Evolutionary conservation across 2,797 vertebrate genomes (phyloP), one percentile per base, ranked within the genome.

Genomic region (Siniperca obscura): DNA sequence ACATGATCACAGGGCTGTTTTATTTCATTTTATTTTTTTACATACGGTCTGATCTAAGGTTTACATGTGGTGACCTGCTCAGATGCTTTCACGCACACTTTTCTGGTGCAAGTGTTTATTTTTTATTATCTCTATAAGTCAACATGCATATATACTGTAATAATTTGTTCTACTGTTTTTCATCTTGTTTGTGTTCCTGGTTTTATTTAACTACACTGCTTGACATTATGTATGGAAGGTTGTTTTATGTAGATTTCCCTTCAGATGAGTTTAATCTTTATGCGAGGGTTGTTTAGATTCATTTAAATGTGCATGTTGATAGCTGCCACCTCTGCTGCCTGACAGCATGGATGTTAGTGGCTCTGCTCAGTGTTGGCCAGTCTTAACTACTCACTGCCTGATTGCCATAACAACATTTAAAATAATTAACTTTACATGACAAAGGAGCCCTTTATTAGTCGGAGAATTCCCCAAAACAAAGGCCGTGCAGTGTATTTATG

Each of bases 141-240:
- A 77, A 83, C 69, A 87, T 91, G 84, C 79, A 80, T 85, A 87
- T 89, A 76, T 76, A 79, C 74, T 89, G 89, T 86, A 86, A 83
- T 90, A 90, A 92, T 93, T 83, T 89, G 85, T 84, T 80, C 74
- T 90, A 66, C 84, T 59, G 70, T 70, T 78, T 84, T 76, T 83
- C 79, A 60, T 91, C n/a, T 70, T 75, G 80, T 78, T 46, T 70
- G 57, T 86, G 67, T 82, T 78, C 69, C 64, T 81, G 70, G 60
- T 90, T 90, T 87, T 92, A 85, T 92, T 92, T 87, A 85, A 87
- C 75, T 66, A 61, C 82, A 81, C 72, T 50, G 77, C 90, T 91
- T 84, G n/a, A 82, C 53, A 34, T 76, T 52, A 44, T 50, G 67
- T 84, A 71, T 72, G 30, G 74, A 84, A 80, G 74, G 82, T 73